phyloP scores from a whole-genome alignment of 2,113 vertebrate species.

The Rhea pennata region DNA sequence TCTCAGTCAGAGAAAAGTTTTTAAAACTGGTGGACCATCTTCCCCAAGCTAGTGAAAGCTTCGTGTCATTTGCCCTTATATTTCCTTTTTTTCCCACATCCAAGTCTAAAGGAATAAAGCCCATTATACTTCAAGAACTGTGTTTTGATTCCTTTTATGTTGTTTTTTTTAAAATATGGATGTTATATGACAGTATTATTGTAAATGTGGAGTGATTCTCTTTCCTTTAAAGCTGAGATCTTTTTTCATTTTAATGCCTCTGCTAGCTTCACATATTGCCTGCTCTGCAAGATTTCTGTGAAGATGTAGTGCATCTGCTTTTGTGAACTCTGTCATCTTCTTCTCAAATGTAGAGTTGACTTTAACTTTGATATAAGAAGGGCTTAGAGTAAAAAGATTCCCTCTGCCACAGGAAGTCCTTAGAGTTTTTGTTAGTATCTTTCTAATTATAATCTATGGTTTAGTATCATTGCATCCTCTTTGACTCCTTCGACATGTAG shows the following conservation, averaged over 20 bases:
- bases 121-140: slow-evolving; percentile 46
- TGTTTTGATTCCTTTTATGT: slow-evolving; percentile 62
- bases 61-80: not conserved
- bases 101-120: slow-evolving; percentile 36
- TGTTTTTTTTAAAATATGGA: slow-evolving; percentile 31
- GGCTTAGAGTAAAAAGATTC: not conserved
- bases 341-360: slow-evolving; percentile 2
- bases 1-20: slow-evolving; percentile 49
- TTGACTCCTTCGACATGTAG: not conserved
- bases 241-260: slow-evolving; percentile 60
- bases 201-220: slow-evolving; percentile 41
- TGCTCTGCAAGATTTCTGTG: slow-evolving; percentile 36
- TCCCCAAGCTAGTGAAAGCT: slow-evolving; percentile 27
- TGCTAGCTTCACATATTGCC: not conserved
- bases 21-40: slow-evolving; percentile 16
- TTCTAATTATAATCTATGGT: not conserved
- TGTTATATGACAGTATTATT: slow-evolving; percentile 50
- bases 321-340: slow-evolving; percentile 30
- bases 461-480: not conserved
- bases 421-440: not conserved
- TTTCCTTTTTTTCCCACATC: not conserved
- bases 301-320: slow-evolving; percentile 29
- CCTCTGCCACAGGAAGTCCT: not conserved
- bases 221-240: slow-evolving; percentile 50
- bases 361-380: slow-evolving; percentile 10